Evolutionary conservation across 2,797 vertebrate genomes (phyloP).

Genomic region (Poecilia velifera): DNA sequence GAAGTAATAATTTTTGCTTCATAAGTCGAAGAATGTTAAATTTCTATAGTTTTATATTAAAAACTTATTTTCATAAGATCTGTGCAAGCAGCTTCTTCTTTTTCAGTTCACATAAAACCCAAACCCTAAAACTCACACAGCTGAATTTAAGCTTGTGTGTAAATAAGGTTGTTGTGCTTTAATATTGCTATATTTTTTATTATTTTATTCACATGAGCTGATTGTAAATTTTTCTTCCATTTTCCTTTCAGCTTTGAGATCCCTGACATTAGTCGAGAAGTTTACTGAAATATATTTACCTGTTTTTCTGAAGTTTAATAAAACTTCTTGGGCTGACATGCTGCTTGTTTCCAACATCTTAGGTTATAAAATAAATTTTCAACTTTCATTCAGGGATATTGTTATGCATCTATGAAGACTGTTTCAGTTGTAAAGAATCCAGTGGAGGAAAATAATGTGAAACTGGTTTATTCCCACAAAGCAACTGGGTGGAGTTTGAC

Average conservation of each 20-base stretch:
- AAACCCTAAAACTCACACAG: not conserved
- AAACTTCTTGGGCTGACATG: not conserved
- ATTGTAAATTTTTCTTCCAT: not conserved
- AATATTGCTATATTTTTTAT: not conserved
- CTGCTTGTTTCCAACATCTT: not conserved
- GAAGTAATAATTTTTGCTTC: not conserved
- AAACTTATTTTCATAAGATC: not conserved
- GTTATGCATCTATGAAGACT: not conserved
- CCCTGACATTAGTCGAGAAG: not conserved
- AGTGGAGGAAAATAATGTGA: not conserved
- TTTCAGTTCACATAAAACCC: not conserved
- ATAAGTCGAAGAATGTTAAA: not conserved
- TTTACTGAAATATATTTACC: not conserved
- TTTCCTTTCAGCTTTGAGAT: not conserved
- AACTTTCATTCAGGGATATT: not conserved
- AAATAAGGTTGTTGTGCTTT: not conserved
- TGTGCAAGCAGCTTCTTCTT: not conserved
- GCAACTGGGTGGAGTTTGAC: not conserved
- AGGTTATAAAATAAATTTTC: no score
- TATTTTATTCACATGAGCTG: not conserved
- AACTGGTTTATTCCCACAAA: not conserved
- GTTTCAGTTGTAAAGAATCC: not conserved
- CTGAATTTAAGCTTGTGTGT: not conserved
- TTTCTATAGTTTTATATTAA: not conserved
- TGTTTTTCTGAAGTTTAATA: not conserved